Percentiles rank a stretch among this genome's conserved stretches.
These are phyloP conservation scores for Eupeodes latifasciatus DNA, from an alignment of 2,888 invertebrate species.

Conservation along the genomic window DNA sequence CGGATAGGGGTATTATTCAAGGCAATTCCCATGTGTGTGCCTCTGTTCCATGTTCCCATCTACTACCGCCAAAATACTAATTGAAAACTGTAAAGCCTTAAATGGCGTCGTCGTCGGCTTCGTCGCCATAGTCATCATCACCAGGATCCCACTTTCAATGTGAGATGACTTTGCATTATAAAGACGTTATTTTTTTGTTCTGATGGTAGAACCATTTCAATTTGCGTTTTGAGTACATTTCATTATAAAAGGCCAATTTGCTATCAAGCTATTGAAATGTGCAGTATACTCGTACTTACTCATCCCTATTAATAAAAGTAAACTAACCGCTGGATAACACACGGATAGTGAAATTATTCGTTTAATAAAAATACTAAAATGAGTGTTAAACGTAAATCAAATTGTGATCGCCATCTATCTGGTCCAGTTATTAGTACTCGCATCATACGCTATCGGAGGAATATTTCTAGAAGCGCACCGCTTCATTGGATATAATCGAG, in stretches of 20 bases:
- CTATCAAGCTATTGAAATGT: background rate
- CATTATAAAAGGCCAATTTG: background rate
- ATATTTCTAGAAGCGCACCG: too few relatives aligned
- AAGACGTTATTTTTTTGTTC: conserved; percentile 42
- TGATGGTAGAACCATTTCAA: conserved; percentile 39
- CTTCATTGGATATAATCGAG: too few relatives aligned
- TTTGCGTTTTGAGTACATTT: conserved; percentile 53
- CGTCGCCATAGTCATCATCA: background rate
- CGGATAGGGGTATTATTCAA: conserved; percentile 2
- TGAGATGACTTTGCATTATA: conserved; percentile 40
- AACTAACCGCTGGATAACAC: too few relatives aligned
- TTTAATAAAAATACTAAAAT: too few relatives aligned
- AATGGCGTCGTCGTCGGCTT: conserved; percentile 5
- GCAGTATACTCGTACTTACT: too few relatives aligned
- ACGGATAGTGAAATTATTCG: too few relatives aligned
- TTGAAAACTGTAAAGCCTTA: conserved; percentile 46
- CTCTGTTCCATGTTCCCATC: background rate
- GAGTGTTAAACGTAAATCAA: too few relatives aligned
- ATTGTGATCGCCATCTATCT: too few relatives aligned
- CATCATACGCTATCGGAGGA: too few relatives aligned
- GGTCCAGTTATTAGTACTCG: too few relatives aligned
- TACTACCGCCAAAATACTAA: conserved; percentile 39
- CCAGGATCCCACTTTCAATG: conserved; percentile 12
- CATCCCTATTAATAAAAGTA: too few relatives aligned
- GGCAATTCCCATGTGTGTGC: conserved; percentile 25